phyloP scores from a whole-genome alignment of 2,113 vertebrate species.

The Gila orcuttii region DNA sequence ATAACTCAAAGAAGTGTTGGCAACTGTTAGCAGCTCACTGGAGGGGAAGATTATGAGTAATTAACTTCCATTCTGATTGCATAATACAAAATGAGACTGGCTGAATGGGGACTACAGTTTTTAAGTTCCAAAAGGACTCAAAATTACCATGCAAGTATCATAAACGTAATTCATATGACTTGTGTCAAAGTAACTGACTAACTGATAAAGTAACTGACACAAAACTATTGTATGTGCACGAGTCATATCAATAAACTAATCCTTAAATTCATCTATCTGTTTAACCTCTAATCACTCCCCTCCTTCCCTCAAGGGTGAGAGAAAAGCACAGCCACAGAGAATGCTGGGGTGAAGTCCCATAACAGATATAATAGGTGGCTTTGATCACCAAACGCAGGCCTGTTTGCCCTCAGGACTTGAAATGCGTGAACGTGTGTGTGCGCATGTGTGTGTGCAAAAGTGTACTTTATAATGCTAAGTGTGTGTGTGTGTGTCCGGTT shows the following conservation, averaged over 20 bases:
- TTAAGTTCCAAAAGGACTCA: too few species aligned
- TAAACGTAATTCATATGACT: too few species aligned
- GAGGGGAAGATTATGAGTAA: background rate
- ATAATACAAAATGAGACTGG: too few species aligned
- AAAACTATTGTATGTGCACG: background rate
- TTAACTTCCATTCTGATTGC: background rate
- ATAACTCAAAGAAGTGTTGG: background rate
- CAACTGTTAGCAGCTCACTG: background rate
- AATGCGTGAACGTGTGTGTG: background rate
- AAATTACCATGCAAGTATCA: too few species aligned
- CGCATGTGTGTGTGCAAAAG: conserved; percentile 16
- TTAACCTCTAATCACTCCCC: conserved; percentile 43
- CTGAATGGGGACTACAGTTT: too few species aligned
- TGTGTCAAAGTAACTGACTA: too few species aligned
- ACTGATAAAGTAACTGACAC: too few species aligned
- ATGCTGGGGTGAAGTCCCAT: conserved; percentile 5
- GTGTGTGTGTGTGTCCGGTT: conserved; percentile 7
- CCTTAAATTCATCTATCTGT: conserved; percentile 39
- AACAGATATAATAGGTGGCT: conserved; percentile 45
- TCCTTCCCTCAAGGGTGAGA: conserved; percentile 15
- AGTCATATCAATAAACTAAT: background rate
- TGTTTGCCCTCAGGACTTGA: background rate
- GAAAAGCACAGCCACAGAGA: conserved; percentile 20
- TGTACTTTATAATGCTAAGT: background rate
- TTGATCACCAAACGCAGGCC: conserved; percentile 54